Evolutionary conservation across 2,113 vertebrate species (phyloP).

Genomic region (Eira barbara): DNA sequence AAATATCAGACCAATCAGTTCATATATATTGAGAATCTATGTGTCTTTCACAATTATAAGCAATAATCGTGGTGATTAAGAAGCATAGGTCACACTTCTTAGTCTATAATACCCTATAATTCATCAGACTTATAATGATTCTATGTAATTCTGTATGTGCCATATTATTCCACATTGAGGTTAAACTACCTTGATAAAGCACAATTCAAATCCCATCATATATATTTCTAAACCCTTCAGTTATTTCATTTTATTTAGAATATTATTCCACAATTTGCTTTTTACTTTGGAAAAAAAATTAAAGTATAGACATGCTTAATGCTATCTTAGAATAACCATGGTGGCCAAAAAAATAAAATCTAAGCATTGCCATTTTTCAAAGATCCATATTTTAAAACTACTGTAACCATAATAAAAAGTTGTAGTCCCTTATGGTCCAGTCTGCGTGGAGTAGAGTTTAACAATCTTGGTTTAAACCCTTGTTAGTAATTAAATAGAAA

Average conservation of each 20-base stretch:
- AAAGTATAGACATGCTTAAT: background rate
- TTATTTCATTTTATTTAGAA: conserved; percentile 4
- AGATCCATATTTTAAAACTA: background rate
- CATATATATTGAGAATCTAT: background rate
- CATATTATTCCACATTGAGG: background rate
- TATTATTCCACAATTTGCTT: background rate
- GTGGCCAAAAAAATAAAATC: background rate
- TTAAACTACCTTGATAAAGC: background rate
- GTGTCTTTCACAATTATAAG: background rate
- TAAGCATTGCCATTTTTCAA: background rate
- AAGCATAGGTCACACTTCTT: background rate
- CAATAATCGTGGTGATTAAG: background rate
- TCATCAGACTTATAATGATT: background rate
- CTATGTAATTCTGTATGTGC: background rate
- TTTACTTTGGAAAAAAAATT: background rate
- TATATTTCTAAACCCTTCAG: background rate
- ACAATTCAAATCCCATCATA: background rate
- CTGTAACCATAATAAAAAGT: background rate
- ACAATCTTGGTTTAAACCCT: background rate
- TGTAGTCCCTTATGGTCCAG: background rate
- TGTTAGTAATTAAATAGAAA: background rate
- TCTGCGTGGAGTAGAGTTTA: background rate
- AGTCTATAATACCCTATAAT: background rate
- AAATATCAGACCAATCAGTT: background rate
- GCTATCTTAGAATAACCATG: background rate